Evolutionary conservation across 2,113 vertebrate genomes (phyloP).

Genomic region (Calonectris borealis): DNA sequence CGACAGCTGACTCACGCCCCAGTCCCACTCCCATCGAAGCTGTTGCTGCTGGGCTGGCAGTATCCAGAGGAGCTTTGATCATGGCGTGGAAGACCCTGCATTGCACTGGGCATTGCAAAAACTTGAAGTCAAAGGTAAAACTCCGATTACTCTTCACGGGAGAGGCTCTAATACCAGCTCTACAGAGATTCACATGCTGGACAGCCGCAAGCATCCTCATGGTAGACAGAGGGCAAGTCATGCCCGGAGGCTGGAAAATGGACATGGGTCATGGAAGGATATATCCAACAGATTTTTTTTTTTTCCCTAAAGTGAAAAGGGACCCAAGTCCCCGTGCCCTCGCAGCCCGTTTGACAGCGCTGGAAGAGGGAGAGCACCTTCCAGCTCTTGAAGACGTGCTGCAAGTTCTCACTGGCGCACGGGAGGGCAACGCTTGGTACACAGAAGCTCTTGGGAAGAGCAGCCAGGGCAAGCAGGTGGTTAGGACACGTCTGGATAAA

Average conservation of each 20-base stretch:
- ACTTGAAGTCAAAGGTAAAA: background rate
- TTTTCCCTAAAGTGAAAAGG: background rate
- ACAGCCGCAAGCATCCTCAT: background rate
- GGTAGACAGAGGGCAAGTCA: background rate
- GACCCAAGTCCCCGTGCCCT: background rate
- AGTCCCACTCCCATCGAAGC: background rate
- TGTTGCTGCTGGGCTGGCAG: background rate
- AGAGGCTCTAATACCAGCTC: background rate
- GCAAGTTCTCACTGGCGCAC: background rate
- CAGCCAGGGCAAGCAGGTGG: background rate
- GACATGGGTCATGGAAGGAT: background rate
- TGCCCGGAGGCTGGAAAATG: background rate
- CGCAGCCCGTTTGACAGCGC: background rate
- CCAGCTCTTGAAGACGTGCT: background rate
- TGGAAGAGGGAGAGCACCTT: background rate
- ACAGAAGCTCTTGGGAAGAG: constrained; percentile 8
- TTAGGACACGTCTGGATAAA: constrained; percentile 15
- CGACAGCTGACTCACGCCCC: rapidly evolving
- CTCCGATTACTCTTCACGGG: background rate
- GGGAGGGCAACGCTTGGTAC: background rate
- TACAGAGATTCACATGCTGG: background rate
- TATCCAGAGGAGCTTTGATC: background rate
- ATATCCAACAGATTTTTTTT: background rate
- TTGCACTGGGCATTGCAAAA: background rate
- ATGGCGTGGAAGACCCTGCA: background rate